A percentile compares a stretch with the other conserved stretches of the same genome.
Conservation (phyloP, 2,888 invertebrate species). For the Ellobium chinense region DNA sequence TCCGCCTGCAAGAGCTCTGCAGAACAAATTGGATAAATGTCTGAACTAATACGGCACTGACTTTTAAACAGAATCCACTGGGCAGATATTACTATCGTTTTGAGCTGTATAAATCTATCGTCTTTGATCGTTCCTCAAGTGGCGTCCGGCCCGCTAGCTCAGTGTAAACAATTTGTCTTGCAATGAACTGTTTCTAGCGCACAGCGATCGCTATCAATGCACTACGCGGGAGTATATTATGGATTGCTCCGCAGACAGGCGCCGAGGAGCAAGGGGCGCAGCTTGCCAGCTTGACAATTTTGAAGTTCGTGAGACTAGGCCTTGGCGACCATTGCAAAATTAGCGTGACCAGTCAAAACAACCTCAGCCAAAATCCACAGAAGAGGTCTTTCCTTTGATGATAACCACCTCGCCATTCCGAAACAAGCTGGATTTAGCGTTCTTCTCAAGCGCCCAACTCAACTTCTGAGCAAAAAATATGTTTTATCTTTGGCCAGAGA, state of each 20-base stretch:
- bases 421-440: too few species aligned
- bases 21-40: not conserved
- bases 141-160: not conserved
- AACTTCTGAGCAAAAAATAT: too few species aligned
- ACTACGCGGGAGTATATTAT: not conserved
- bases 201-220: slow-evolving; percentile 8
- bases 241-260: slow-evolving; percentile 12
- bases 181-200: slow-evolving; percentile 10
- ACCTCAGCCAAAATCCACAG: too few species aligned
- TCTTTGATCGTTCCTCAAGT: not conserved
- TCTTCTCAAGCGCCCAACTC: too few species aligned
- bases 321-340: too few species aligned
- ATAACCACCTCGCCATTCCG: too few species aligned
- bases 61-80: not conserved
- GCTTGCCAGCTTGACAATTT: not conserved
- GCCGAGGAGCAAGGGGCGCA: not conserved
- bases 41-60: not conserved
- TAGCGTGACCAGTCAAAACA: too few species aligned
- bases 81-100: slow-evolving; percentile 20
- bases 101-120: not conserved
- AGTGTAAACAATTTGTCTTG: slow-evolving; percentile 25
- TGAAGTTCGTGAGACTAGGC: not conserved
- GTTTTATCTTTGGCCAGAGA: too few species aligned
- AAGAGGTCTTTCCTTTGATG: too few species aligned
- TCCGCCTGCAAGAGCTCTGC: not conserved